Percentiles rank a stretch among this genome's conserved stretches.
Conservation (phyloP, 2,888 invertebrate species). For the Euzophera pinguis region DNA sequence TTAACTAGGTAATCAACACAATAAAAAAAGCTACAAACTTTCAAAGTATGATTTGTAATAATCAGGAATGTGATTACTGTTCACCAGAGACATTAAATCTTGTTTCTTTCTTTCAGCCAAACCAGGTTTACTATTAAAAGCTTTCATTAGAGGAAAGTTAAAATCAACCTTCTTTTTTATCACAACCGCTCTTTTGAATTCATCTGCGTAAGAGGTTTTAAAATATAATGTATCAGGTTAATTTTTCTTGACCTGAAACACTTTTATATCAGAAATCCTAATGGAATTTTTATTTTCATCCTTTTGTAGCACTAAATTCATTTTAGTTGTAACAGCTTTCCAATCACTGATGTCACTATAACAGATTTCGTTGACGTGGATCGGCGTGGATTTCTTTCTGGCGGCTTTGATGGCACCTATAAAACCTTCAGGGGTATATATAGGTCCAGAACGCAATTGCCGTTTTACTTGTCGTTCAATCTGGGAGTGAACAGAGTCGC, state of each 20-base stretch:
- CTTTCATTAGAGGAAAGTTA: too few relatives aligned
- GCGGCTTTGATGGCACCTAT: conserved; percentile 16
- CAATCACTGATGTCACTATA: conserved; percentile 23
- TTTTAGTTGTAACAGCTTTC: conserved; percentile 24
- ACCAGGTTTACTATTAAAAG: neutral
- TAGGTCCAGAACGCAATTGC: conserved; percentile 17
- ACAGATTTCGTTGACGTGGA: conserved; percentile 23
- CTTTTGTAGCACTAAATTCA: conserved; percentile 21
- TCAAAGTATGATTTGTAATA: conserved; percentile 14
- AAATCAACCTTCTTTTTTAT: neutral
- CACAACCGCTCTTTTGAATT: neutral
- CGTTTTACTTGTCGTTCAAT: conserved; percentile 21
- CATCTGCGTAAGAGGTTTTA: neutral
- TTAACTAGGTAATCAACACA: too few relatives aligned
- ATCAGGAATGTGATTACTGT: conserved; percentile 11
- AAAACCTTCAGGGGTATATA: conserved; percentile 18
- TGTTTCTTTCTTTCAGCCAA: neutral
- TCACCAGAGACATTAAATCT: conserved; percentile 1
- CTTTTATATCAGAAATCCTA: neutral
- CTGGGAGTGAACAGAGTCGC: conserved; percentile 24
- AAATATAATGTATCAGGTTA: neutral
- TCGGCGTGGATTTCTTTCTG: conserved; percentile 19
- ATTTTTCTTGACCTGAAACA: neutral
- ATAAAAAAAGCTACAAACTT: conserved; percentile 8
- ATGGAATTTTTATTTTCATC: conserved; percentile 21